Conservation (phyloP, 2,888 invertebrate genomes). For the Phengaris arion region DNA sequence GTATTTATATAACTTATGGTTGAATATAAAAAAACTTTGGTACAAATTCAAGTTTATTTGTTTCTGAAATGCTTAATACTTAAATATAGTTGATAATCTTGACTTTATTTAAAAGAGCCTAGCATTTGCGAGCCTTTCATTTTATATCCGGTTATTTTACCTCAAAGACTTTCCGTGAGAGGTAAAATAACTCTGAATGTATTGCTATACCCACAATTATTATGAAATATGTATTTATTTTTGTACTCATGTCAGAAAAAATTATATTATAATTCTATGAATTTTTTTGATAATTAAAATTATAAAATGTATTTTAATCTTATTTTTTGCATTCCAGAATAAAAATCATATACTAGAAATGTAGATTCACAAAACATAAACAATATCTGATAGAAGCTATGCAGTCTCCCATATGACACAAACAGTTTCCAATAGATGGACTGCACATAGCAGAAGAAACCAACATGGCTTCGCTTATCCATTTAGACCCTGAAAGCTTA, state of each 20-base stretch:
- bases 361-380: constrained; percentile 56
- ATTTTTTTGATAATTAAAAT: too few species aligned
- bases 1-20: background rate
- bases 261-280: too few species aligned
- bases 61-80: background rate
- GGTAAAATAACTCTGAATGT: too few species aligned
- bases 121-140: background rate
- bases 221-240: too few species aligned
- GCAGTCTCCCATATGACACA: constrained; percentile 57
- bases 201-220: too few species aligned
- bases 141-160: background rate
- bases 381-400: constrained; percentile 59
- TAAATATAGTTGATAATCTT: background rate
- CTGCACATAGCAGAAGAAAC: constrained; percentile 53
- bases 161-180: too few species aligned
- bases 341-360: constrained; percentile 53
- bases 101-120: background rate
- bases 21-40: background rate
- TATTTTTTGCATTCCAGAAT: constrained; percentile 48
- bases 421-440: constrained; percentile 62
- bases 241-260: too few species aligned
- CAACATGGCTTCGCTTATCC: constrained; percentile 54
- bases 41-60: background rate
- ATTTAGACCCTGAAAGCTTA: constrained; percentile 39
- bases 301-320: background rate